Evolutionary conservation across 1,140 invertebrate genomes (phyloP).

Genomic region (Homalodisca vitripennis): DNA sequence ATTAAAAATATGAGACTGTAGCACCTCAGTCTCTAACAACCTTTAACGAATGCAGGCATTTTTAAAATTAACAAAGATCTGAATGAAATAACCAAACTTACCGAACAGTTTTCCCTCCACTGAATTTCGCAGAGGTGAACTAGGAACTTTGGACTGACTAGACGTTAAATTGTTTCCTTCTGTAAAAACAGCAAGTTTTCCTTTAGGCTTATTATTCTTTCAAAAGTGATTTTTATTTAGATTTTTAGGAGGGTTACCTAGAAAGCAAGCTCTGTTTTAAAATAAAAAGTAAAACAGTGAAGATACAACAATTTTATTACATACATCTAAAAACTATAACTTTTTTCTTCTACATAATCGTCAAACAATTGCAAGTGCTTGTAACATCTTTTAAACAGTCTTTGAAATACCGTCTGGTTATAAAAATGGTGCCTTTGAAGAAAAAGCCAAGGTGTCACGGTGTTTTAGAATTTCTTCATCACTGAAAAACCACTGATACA

Average conservation of each 20-base stretch:
- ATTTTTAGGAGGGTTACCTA: background rate
- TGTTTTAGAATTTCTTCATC: too few species aligned
- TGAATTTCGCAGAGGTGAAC: conserved; percentile 1
- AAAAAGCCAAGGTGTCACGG: too few species aligned
- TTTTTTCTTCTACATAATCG: too few species aligned
- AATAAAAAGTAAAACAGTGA: background rate
- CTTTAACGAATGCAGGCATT: background rate
- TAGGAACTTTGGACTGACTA: conserved; percentile 27
- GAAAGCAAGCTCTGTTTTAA: background rate
- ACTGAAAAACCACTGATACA: too few species aligned
- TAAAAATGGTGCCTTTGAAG: too few species aligned
- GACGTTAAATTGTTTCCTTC: conserved; percentile 6
- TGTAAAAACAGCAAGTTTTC: too few species aligned
- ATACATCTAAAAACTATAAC: background rate
- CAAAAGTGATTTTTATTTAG: background rate
- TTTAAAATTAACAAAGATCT: background rate
- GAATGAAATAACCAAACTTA: conserved; percentile 1
- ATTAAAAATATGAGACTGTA: background rate
- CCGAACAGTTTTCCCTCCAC: conserved; percentile 4
- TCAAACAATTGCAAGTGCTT: too few species aligned
- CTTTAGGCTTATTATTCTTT: background rate
- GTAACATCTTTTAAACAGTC: too few species aligned
- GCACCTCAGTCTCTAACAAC: background rate
- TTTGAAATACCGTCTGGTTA: too few species aligned
- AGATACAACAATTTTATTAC: background rate